Base-by-base conservation (phyloP, 2,797 vertebrate genomes). In the Sebastes steindachneri region DNA sequence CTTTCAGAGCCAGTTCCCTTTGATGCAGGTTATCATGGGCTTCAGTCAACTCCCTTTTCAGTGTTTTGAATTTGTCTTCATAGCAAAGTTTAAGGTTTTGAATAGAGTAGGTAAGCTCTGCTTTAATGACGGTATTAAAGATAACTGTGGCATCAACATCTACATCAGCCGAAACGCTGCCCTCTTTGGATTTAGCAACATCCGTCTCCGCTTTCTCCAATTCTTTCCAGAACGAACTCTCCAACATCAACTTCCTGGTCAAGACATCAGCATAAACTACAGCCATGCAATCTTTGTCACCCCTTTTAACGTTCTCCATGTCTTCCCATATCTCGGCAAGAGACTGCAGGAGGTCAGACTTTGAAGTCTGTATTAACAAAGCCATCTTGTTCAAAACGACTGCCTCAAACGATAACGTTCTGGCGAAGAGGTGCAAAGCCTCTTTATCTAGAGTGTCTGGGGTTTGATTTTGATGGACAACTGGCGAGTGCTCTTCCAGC, bases 381-480 rank as follows among this genome's bases (percentile, higher is more conserved):
- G 97, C 97, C 94, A 99, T 97, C 60, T 96, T 97, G 88, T 94
- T 96, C 74, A 99, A 96, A 89, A 99, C 94, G 1, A 95, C 89
- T 1, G 97, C 97, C 89, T 99, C 97, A 83, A 98, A 97, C 2
- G 96, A 94, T 70, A 99, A 92, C 3, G 95, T 97, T 88, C 96
- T 95, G 51, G 97, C 96, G 86, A 99, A 97, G 70, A 95, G 89
- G 19, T 93, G 95, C 68, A 97, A 45, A 25, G 96, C 95, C 31
- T 96, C 65, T 28, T 94, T 86, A 14, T 96, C 95, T 1, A 57
- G 11, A 28, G 41, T 55, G 59, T 94, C 92, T 59, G 81, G 65
- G n/a, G 83, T 79, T 59, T 85, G 84, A 76, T 64, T 75, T 65
- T 54, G 81, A 75, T 62, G 53, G 31, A 77, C 21, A 58, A 57